These are phyloP conservation scores for Tinamus major DNA, from an alignment of 2,797 vertebrate species.

Conservation along the genomic window DNA sequence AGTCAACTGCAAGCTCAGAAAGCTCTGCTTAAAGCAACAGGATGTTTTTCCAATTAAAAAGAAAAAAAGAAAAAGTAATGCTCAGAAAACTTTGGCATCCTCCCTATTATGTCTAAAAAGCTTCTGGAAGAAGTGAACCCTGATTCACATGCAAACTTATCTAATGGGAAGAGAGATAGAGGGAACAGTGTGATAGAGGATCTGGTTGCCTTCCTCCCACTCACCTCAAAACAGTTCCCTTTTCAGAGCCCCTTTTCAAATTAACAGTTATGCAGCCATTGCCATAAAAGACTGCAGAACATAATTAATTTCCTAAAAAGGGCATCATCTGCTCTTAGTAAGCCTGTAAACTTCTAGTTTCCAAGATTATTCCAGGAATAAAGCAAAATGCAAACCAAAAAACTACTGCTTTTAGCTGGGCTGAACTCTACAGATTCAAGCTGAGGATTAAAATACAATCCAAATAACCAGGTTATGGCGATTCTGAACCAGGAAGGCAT, in stretches of 20 bases:
- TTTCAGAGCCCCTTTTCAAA: conserved; percentile 20
- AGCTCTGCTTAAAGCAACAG: neutral
- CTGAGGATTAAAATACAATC: neutral
- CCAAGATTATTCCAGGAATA: neutral
- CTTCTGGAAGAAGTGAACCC: neutral
- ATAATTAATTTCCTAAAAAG: conserved; percentile 43
- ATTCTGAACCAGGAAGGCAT: neutral
- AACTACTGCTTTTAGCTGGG: neutral
- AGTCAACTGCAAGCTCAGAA: neutral
- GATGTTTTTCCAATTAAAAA: neutral
- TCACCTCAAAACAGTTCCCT: neutral
- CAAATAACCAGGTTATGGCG: neutral
- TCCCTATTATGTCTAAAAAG: neutral
- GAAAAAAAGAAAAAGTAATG: neutral
- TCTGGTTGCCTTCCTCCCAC: neutral
- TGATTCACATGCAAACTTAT: neutral
- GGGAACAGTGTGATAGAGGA: neutral
- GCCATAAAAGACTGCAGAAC: neutral
- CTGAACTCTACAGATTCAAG: conserved; percentile 7
- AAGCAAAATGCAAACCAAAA: neutral
- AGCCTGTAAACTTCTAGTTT: neutral
- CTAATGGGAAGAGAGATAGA: neutral
- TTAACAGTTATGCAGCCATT: neutral
- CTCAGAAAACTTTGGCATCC: neutral
- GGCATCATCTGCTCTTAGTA: neutral